A percentile compares a stretch with the other conserved stretches of the same genome.
Evolutionary conservation across 2,797 vertebrate species (phyloP).

Genomic region (Girardinus metallicus): DNA sequence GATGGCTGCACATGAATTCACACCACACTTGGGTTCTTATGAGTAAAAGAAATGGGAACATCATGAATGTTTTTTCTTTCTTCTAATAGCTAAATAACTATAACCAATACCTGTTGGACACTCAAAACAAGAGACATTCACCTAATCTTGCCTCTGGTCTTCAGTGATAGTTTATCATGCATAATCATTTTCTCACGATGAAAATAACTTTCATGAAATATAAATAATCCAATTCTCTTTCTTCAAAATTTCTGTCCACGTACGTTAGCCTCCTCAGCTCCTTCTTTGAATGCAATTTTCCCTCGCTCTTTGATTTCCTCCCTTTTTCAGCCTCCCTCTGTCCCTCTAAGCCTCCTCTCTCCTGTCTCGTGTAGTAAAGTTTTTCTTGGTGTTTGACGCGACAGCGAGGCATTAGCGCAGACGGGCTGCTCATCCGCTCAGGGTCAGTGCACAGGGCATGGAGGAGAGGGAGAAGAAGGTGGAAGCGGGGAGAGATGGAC

Average conservation of each 20-base stretch:
- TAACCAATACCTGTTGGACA: neutral
- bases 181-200: neutral
- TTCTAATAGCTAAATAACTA: neutral
- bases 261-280: conserved; percentile 31
- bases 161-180: neutral
- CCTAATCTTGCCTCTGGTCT: neutral
- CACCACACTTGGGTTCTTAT: neutral
- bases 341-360: conserved; percentile 70
- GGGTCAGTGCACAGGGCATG: conserved; percentile 83
- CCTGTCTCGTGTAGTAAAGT: conserved; percentile 77
- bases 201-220: neutral
- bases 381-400: conserved; percentile 78
- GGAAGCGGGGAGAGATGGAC: conserved; percentile 78
- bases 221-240: neutral
- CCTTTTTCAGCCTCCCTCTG: conserved; percentile 46
- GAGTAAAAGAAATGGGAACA: neutral
- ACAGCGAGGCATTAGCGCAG: conserved; percentile 82
- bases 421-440: conserved; percentile 82
- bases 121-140: neutral
- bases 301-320: conserved; percentile 26
- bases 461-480: conserved; percentile 66
- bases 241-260: conserved; percentile 35
- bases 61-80: neutral
- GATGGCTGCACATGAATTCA: neutral
- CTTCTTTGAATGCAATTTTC: conserved; percentile 31